Evolutionary conservation across 2,888 invertebrate species (phyloP).

Genomic region (Orthosia gracilis): DNA sequence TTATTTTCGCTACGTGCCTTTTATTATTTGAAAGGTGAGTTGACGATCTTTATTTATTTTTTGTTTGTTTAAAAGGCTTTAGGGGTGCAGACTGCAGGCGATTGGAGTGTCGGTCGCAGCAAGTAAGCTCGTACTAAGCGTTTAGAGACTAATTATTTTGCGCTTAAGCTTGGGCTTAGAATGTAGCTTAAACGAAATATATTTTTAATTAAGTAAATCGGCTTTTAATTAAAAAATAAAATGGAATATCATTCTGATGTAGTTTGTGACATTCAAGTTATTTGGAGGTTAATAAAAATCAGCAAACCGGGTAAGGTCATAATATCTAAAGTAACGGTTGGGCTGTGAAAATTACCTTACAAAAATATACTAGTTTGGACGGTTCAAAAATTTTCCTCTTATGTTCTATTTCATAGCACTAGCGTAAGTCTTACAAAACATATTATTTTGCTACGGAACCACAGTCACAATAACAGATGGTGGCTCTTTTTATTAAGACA

Average conservation of each 20-base stretch:
- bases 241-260: neutral
- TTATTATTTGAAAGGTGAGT: constrained; percentile 51
- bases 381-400: neutral
- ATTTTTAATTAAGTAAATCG: neutral
- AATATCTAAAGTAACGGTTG: too few species aligned
- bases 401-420: neutral
- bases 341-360: too few species aligned
- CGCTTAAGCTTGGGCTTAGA: neutral
- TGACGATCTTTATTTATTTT: constrained; percentile 29
- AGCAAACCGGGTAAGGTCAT: too few species aligned
- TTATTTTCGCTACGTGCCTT: constrained; percentile 50
- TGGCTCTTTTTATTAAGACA: neutral
- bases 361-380: neutral
- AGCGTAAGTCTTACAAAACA: neutral
- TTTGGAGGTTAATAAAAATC: neutral
- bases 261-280: neutral
- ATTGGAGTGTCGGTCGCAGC: neutral
- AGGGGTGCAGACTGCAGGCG: neutral
- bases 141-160: constrained; percentile 27
- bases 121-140: neutral
- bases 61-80: constrained; percentile 34
- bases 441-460: neutral
- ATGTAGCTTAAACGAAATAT: neutral
- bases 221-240: neutral
- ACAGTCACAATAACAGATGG: neutral